Evolutionary conservation across 2,797 vertebrate species (phyloP), one percentile per base, ranked within the genome.

Genomic region (Pagetopsis macropterus): DNA sequence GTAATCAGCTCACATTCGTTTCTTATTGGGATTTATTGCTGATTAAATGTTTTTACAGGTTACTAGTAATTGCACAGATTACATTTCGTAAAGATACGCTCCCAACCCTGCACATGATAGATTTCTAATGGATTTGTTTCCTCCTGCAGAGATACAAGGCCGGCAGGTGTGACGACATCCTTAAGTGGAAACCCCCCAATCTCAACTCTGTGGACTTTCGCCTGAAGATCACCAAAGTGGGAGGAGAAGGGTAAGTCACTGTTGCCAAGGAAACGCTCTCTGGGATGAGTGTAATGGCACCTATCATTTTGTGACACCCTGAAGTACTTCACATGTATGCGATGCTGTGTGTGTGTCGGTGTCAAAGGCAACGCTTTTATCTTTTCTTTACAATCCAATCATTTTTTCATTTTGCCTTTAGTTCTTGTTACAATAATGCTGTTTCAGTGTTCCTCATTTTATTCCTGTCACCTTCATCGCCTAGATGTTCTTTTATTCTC

Each of bases 131-230:
- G 8, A 37, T 37, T 37, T 9, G 6, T 37, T 37, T 37, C 33
- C 8, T 21, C 82, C 90, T 80, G 82, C 93, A 99, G 97, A 97
- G 95, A 91, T 99, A 99, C 90, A 97, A 96, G 85, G 86, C 97
- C 14, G 98, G 98, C 74, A 95, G 96, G 71, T 99, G 97, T 87
- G 97, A 99, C 81, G 97, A 99, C 79, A 99, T 99, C 91, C 96
- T 99, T 76, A 99, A 99, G 91, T 99, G 98, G 98, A 99, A 99
- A 84, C 98, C 98, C 60, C 98, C 98, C 57, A 98, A 97, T 90
- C 94, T 96, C 87, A 99, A 99, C 94, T 99, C 98, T 3, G 98
- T 99, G 82, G 98, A 99, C 93, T 99, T 99, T 92, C 97, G 97
- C 76, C 95, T 99, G 74, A 99, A 99, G 93, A 98, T 99, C 95